Conservation (phyloP, 2,888 invertebrate species). For the Lithophane semibrunnea region DNA sequence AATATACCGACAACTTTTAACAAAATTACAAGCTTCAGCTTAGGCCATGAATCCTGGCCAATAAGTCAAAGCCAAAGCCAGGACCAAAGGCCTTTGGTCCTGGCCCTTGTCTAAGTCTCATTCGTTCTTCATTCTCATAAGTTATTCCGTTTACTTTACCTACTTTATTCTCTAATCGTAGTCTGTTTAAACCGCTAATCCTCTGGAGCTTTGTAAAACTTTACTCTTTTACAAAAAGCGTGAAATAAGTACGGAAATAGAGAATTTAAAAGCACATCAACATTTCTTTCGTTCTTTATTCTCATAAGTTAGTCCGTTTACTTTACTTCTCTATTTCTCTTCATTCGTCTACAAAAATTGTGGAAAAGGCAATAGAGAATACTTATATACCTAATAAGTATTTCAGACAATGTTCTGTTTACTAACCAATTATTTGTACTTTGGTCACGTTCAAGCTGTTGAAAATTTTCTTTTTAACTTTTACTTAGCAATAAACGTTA, state of each 20-base stretch:
- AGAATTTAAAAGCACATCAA: slow-evolving; percentile 2
- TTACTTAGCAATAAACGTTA: slow-evolving; percentile 37
- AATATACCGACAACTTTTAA: no score
- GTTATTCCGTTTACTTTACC: no score
- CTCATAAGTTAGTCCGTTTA: no score
- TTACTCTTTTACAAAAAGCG: not conserved
- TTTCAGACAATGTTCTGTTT: not conserved
- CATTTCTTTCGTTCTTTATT: no score
- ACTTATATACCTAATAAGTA: not conserved
- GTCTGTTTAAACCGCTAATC: not conserved
- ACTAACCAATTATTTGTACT: slow-evolving; percentile 9
- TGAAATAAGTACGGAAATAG: no score
- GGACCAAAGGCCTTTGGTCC: not conserved
- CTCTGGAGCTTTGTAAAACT: not conserved
- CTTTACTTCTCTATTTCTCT: no score
- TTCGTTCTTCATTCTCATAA: not conserved
- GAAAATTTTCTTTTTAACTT: slow-evolving; percentile 43
- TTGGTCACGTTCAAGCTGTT: slow-evolving; percentile 40
- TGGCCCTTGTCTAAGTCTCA: not conserved
- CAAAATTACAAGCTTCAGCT: not conserved
- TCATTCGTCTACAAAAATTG: no score
- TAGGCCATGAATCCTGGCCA: not conserved
- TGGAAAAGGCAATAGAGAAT: no score
- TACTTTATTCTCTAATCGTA: not conserved
- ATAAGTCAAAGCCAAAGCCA: not conserved